Percentiles rank a stretch among this genome's conserved stretches.
These are phyloP conservation scores for Diuraphis noxia DNA, from an alignment of 1,140 invertebrate genomes.

Conservation along the genomic window DNA sequence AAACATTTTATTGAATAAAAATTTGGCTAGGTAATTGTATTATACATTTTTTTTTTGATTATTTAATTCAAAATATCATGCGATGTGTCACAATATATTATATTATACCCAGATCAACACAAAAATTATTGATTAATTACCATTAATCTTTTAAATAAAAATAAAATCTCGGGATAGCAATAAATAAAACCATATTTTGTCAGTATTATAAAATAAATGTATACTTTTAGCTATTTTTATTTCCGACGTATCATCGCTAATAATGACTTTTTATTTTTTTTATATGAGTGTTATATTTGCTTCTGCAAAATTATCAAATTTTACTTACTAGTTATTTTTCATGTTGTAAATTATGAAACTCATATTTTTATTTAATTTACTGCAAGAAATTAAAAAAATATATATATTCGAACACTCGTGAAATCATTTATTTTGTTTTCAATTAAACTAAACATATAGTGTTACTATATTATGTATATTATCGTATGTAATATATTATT, in stretches of 20 bases:
- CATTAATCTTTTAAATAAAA: background rate
- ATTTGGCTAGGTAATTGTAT: background rate
- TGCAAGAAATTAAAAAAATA: too few relatives aligned
- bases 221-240: background rate
- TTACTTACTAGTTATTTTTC: too few relatives aligned
- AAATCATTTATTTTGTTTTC: too few relatives aligned
- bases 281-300: background rate
- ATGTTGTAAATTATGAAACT: background rate
- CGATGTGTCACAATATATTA: background rate
- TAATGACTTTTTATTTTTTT: background rate
- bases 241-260: background rate
- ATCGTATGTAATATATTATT: background rate
- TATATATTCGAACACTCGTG: too few relatives aligned
- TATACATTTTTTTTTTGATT: background rate
- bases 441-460: background rate
- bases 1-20: constrained; percentile 35
- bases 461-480: background rate
- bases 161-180: background rate
- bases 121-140: background rate
- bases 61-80: background rate
- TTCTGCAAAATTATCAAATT: background rate
- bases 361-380: background rate
- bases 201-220: background rate
- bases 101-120: background rate
- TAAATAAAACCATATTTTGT: too few relatives aligned